Evolutionary conservation across 2,888 invertebrate genomes (phyloP).

Genomic region (Sclerodermus sp.): DNA sequence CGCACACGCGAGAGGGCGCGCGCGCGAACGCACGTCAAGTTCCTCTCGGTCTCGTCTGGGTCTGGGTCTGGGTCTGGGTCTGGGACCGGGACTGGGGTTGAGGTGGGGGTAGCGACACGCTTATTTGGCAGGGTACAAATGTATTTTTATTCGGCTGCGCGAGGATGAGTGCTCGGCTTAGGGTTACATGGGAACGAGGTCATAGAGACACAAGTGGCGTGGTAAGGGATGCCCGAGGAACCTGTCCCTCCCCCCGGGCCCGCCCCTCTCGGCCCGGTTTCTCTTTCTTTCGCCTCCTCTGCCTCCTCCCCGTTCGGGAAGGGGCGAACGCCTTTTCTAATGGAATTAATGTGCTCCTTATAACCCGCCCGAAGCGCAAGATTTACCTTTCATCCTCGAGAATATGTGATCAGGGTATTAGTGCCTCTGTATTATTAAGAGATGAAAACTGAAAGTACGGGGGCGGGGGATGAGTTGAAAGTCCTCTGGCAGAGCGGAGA

Average conservation of each 20-base stretch:
- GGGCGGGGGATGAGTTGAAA: slow-evolving; percentile 33
- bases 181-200: slow-evolving; percentile 19
- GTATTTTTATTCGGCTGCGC: too few species aligned
- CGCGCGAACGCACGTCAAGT: too few species aligned
- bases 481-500: slow-evolving; percentile 51
- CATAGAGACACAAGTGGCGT: slow-evolving; percentile 1
- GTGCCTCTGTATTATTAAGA: slow-evolving; percentile 57
- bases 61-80: too few species aligned
- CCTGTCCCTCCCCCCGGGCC: slow-evolving; percentile 19
- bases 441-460: slow-evolving; percentile 47
- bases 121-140: too few species aligned
- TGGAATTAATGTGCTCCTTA: slow-evolving; percentile 55
- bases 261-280: too few species aligned
- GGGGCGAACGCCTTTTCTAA: slow-evolving; percentile 42
- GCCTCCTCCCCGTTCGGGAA: not conserved
- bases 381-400: slow-evolving; percentile 54
- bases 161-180: not conserved
- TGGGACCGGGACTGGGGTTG: too few species aligned
- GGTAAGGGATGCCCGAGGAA: slow-evolving; percentile 7
- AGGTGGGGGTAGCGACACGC: too few species aligned
- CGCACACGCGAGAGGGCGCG: too few species aligned
- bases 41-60: too few species aligned
- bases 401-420: slow-evolving; percentile 59
- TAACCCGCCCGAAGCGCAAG: slow-evolving; percentile 50
- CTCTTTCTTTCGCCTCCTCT: too few species aligned